phyloP scores from a whole-genome alignment of 2,888 invertebrate genomes.

The Lycophotia porphyrea region DNA sequence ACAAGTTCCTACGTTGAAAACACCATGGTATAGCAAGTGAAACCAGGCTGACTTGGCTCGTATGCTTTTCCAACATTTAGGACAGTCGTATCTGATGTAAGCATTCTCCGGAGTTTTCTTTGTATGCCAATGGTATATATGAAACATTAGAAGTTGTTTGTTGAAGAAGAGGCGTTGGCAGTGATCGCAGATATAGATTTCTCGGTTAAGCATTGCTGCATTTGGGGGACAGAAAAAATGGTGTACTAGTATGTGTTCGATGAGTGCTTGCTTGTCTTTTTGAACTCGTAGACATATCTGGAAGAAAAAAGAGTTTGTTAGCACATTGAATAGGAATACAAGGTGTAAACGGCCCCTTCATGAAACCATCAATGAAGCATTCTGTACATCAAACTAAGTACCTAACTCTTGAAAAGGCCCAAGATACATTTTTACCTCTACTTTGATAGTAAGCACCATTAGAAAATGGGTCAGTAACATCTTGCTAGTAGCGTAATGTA shows the following conservation, averaged over 20 bases:
- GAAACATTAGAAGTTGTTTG: constrained; percentile 70
- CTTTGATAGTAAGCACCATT: neutral
- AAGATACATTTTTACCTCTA: neutral
- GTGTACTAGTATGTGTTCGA: constrained; percentile 71
- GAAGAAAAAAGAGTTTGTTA: constrained; percentile 40
- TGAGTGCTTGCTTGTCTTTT: constrained; percentile 37
- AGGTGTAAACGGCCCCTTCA: no score
- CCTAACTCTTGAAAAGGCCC: no score
- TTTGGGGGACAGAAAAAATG: constrained; percentile 75
- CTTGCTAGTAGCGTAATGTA: neutral
- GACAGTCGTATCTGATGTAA: constrained; percentile 60
- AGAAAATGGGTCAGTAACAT: neutral
- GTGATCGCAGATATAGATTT: constrained; percentile 76
- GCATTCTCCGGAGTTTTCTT: neutral
- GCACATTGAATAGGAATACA: no score
- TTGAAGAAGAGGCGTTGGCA: constrained; percentile 80
- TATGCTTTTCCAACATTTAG: constrained; percentile 68
- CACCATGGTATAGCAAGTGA: constrained; percentile 73
- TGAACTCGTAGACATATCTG: constrained; percentile 76
- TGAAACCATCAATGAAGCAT: no score
- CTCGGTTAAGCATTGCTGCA: constrained; percentile 72
- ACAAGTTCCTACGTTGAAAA: constrained; percentile 71
- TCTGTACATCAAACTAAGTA: no score
- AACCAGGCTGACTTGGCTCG: constrained; percentile 61
- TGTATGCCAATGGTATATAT: constrained; percentile 62